These are phyloP conservation scores for Strix occidentalis DNA, from an alignment of 2,797 vertebrate species.

Conservation along the genomic window DNA sequence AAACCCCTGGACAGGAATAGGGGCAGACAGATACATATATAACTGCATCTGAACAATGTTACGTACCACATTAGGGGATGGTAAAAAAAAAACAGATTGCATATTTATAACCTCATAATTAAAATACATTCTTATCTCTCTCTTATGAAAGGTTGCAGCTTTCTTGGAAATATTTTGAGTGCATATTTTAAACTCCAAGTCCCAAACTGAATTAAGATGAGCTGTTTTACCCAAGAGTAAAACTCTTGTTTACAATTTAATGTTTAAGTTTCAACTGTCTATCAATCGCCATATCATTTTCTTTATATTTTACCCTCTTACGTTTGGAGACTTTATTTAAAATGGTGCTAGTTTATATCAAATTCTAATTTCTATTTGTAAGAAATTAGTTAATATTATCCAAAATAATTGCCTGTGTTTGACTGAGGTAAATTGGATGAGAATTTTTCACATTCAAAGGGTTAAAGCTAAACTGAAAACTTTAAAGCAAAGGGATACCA, in stretches of 20 bases:
- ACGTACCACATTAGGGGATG: background rate
- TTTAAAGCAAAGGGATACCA: constrained; percentile 29
- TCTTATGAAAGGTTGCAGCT: constrained; percentile 33
- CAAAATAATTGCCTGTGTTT: background rate
- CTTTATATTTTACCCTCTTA: background rate
- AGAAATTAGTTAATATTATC: constrained; percentile 1
- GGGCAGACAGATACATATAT: background rate
- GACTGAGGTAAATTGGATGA: constrained; percentile 2
- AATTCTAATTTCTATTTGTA: background rate
- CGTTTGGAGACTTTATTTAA: background rate
- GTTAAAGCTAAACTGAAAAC: constrained; percentile 58
- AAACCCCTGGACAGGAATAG: background rate
- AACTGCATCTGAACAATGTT: background rate
- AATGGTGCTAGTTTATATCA: background rate
- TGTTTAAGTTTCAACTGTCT: constrained; percentile 20
- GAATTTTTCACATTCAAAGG: constrained; percentile 31
- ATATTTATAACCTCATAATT: constrained; percentile 54
- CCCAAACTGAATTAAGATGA: constrained; percentile 12
- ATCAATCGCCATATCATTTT: background rate
- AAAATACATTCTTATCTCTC: constrained; percentile 43
- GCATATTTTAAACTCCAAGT: constrained; percentile 27
- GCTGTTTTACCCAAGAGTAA: background rate
- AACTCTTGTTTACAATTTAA: constrained; percentile 8
- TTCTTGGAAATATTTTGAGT: constrained; percentile 53
- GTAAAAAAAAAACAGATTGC: background rate